Base-by-base conservation (phyloP, 1,140 invertebrate species). In the Zaprionus camerounensis region DNA sequence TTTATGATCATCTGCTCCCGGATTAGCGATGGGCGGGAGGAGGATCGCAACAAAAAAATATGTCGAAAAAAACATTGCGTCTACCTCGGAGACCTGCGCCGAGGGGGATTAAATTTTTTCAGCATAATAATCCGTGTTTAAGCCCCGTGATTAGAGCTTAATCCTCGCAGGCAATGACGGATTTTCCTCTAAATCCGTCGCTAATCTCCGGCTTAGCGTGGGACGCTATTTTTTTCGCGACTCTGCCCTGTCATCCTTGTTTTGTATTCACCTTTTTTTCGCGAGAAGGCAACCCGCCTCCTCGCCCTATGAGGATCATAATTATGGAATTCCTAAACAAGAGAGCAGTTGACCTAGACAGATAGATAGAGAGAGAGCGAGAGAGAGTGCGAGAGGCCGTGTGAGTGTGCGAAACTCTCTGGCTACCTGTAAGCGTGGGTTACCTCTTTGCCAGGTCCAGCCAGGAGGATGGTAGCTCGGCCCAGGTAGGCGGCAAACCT, bases 271-370 rank as follows among this genome's bases (percentile, higher is more conserved):
- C 20, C 67, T 74, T 81, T 82, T 82, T 88, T 90, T 91, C 86
- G 62, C 82, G 41, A 82, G 85, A 91, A 86, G 38, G 70, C 85
- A 78, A 70, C 51, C 26, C 68, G 64, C 36, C n/a, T 31, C 58
- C 67, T 55, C 66, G 34, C 38, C 24, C 28, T 1, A 22, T 69
- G 70, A 75, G 84, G 85, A 91, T 90, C 86, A 90, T 90, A 90
- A 90, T 90, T 91, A 90, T 90, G 85, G 82, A 90, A 90, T 86
- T 91, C 86, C 86, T 80, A 91, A 90, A 90, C 83, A 90, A 67
- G 80, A 78, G 53, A 58, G 44, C 44, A 31, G 34, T 15, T 15
- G 49, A 17, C 20, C 15, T 17, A 26, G 31, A 34, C 31, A 34
- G 9, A 34, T 58, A 13, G 51, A n/a, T 17, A 34, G 58, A 51